A percentile compares a stretch with the other conserved stretches of the same genome.
Evolutionary conservation across 1,140 invertebrate genomes (phyloP).

Genomic region (Caenorhabditis elegans): WBcel235 BX284604.4:9004001-9004500

Average conservation of each 20-base stretch:
- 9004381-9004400: slow-evolving; percentile 20
- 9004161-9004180: slow-evolving; percentile 37
- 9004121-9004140: neutral
- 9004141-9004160: slow-evolving; percentile 28
- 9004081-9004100: slow-evolving; percentile 17
- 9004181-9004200: slow-evolving; percentile 35
- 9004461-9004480: slow-evolving; percentile 32
- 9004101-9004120: slow-evolving; percentile 28
- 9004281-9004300: slow-evolving; percentile 32
- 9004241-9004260: slow-evolving; percentile 35
- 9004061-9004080: neutral
- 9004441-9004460: slow-evolving; percentile 26
- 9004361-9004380: slow-evolving; percentile 26
- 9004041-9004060: neutral
- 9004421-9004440: slow-evolving; percentile 20
- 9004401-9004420: neutral
- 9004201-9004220: slow-evolving; percentile 37
- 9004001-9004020: neutral
- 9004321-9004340: neutral
- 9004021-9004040: slow-evolving; percentile 16
- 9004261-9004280: slow-evolving; percentile 24
- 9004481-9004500: neutral
- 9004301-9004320: slow-evolving; percentile 12
- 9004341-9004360: neutral
- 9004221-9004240: slow-evolving; percentile 28